These are phyloP conservation scores for Gandaritis pyraliata DNA, from an alignment of 2,888 invertebrate genomes.

Conservation along the genomic window DNA sequence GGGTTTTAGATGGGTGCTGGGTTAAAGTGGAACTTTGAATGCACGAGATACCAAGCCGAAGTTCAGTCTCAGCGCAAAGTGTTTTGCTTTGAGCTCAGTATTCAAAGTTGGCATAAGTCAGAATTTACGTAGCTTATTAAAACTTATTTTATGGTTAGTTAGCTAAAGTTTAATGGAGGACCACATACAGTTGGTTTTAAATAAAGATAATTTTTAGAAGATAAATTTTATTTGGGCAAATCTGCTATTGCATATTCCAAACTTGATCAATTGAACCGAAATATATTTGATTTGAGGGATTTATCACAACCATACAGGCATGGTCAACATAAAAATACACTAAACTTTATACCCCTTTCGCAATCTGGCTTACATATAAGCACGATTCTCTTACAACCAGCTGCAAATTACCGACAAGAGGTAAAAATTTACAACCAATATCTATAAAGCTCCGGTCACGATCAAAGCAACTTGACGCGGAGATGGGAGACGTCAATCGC, in stretches of 20 bases:
- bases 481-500: background rate
- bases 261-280: too few relatives aligned
- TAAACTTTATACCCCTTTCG: background rate
- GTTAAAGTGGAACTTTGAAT: slow-evolving; percentile 35
- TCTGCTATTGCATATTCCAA: too few relatives aligned
- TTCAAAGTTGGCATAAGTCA: slow-evolving; percentile 16
- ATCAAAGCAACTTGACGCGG: background rate
- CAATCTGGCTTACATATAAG: background rate
- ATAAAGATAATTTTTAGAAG: too few relatives aligned
- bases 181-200: too few relatives aligned
- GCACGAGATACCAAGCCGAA: slow-evolving; percentile 18
- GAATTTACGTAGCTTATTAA: slow-evolving; percentile 14
- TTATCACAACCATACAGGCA: too few relatives aligned
- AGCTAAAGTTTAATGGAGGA: background rate
- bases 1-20: slow-evolving; percentile 40
- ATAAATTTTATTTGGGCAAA: too few relatives aligned
- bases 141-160: slow-evolving; percentile 1
- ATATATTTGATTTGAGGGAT: too few relatives aligned
- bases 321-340: too few relatives aligned
- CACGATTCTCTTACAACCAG: background rate
- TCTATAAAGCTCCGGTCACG: slow-evolving; percentile 1
- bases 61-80: slow-evolving; percentile 15
- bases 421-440: slow-evolving; percentile 1
- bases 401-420: background rate
- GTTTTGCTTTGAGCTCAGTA: slow-evolving; percentile 15